These are phyloP conservation scores for Coleophora flavipennella DNA, from an alignment of 2,888 invertebrate species.

Conservation along the genomic window DNA sequence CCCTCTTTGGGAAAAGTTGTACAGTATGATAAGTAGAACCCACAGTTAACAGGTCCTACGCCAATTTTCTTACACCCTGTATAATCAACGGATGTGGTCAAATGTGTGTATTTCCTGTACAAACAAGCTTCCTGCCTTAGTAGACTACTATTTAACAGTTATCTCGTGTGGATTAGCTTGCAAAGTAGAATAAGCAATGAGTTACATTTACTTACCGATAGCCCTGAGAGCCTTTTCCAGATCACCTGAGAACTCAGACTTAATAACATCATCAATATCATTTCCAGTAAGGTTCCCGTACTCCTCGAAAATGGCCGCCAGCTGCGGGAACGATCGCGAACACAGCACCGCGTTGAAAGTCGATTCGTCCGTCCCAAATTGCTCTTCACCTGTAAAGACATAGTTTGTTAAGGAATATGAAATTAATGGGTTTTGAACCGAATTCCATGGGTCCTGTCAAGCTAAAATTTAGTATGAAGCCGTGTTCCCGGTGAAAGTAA, in stretches of 20 bases:
- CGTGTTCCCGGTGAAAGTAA: no score
- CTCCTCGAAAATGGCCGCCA: slow-evolving; percentile 75
- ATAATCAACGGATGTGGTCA: no score
- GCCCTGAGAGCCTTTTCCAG: slow-evolving; percentile 84
- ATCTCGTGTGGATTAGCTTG: background rate
- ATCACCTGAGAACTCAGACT: slow-evolving; percentile 89
- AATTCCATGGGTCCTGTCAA: no score
- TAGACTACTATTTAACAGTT: no score
- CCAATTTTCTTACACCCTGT: no score
- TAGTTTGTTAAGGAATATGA: background rate
- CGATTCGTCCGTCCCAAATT: slow-evolving; percentile 88
- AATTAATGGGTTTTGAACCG: no score
- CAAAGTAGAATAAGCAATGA: background rate
- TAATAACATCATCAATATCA: slow-evolving; percentile 83
- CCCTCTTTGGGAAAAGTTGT: no score
- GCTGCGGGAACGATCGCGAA: slow-evolving; percentile 74
- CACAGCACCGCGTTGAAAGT: slow-evolving; percentile 88
- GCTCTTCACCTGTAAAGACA: slow-evolving; percentile 55
- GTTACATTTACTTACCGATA: slow-evolving; percentile 62
- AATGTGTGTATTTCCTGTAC: no score
- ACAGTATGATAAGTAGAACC: no score
- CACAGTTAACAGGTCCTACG: no score
- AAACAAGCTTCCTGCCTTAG: no score
- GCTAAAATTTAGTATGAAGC: no score
- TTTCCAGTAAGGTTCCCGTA: slow-evolving; percentile 85